These are phyloP conservation scores for Drosophila ezoana DNA, from an alignment of 2,888 invertebrate genomes.

Conservation along the genomic window DNA sequence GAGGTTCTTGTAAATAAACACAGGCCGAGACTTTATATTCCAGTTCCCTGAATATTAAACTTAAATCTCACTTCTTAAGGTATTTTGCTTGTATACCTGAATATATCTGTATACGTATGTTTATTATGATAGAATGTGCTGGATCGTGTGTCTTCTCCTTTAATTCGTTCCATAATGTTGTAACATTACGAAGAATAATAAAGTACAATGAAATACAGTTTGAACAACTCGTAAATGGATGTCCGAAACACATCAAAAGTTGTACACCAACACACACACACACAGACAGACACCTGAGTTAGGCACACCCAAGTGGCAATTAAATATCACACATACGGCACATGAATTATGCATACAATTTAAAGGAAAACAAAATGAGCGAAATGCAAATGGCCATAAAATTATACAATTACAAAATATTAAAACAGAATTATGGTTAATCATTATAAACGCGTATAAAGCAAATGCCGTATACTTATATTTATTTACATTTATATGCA, in stretches of 20 bases:
- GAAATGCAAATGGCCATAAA: slow-evolving; percentile 71
- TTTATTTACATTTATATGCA: slow-evolving; percentile 61
- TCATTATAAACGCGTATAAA: slow-evolving; percentile 64
- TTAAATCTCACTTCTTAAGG: no score
- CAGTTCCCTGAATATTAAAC: no score
- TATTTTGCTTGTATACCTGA: no score
- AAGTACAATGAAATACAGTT: slow-evolving; percentile 1
- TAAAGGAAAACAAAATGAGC: slow-evolving; percentile 23
- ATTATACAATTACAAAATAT: slow-evolving; percentile 81
- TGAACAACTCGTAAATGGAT: slow-evolving; percentile 36
- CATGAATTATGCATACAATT: slow-evolving; percentile 70
- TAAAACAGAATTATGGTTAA: slow-evolving; percentile 75
- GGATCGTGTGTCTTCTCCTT: no score
- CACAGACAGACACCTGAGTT: slow-evolving; percentile 9
- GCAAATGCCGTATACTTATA: slow-evolving; percentile 36
- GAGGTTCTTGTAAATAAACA: no score
- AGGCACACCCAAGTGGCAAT: slow-evolving; percentile 59
- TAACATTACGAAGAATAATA: no score
- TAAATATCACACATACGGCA: slow-evolving; percentile 78
- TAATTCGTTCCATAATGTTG: no score
- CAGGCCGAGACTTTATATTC: no score
- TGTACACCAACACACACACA: slow-evolving; percentile 26
- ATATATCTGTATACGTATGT: no score
- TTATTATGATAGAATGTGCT: no score
- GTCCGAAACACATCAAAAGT: slow-evolving; percentile 19